Conservation (phyloP, 2,888 invertebrate genomes). For the Agonopterix alstromeriana region DNA sequence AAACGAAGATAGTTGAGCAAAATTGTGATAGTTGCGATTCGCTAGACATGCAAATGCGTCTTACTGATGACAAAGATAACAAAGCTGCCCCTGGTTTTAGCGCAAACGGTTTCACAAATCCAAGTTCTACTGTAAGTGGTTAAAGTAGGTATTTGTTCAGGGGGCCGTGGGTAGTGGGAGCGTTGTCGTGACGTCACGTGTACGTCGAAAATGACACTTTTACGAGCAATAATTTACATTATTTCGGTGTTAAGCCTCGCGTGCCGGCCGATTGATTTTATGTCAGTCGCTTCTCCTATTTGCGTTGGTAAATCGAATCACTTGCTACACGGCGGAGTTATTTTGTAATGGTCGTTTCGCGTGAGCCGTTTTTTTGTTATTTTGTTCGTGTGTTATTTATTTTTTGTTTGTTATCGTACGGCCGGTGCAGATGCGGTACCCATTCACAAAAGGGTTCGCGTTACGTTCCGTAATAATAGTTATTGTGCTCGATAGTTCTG, state of each 20-base stretch:
- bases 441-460: conserved; percentile 22
- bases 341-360: conserved; percentile 69
- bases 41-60: conserved; percentile 48
- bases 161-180: conserved; percentile 16
- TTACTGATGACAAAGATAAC: conserved; percentile 62
- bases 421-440: conserved; percentile 18
- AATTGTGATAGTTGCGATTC: conserved; percentile 15
- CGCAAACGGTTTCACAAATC: conserved; percentile 35
- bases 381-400: conserved; percentile 38
- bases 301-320: conserved; percentile 71
- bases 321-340: conserved; percentile 62
- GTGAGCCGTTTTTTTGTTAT: conserved; percentile 41
- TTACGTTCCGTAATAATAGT: conserved; percentile 15
- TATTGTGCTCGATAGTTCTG: conserved; percentile 10
- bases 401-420: conserved; percentile 30
- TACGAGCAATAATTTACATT: conserved; percentile 75
- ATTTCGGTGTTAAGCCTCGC: conserved; percentile 71
- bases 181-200: conserved; percentile 62
- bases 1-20: conserved; percentile 22
- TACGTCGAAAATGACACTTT: conserved; percentile 74
- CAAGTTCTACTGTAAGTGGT: conserved; percentile 16
- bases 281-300: conserved; percentile 69
- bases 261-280: conserved; percentile 74
- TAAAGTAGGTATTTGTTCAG: conserved; percentile 30
- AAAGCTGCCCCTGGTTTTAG: conserved; percentile 49